Conservation (phyloP, 2,888 invertebrate species). For the Pyrrhosoma nymphula region DNA sequence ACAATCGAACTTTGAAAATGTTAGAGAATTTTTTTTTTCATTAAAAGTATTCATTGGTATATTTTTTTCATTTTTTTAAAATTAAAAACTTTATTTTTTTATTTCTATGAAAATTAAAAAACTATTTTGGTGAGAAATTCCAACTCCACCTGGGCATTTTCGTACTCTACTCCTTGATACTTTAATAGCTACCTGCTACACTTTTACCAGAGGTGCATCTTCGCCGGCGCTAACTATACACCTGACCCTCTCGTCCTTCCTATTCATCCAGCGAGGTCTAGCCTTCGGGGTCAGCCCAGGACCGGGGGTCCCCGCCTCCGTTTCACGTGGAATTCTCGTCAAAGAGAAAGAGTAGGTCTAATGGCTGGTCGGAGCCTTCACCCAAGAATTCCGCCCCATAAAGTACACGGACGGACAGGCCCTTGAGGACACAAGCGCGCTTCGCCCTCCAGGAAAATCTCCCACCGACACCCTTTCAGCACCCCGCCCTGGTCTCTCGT, state of each 20-base stretch:
- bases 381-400: constrained; percentile 44
- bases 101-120: too few species aligned
- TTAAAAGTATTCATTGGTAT: too few species aligned
- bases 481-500: not conserved
- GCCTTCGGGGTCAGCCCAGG: not conserved
- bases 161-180: not conserved
- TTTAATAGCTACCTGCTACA: not conserved
- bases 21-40: too few species aligned
- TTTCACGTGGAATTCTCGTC: constrained; percentile 28
- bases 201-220: not conserved
- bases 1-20: too few species aligned
- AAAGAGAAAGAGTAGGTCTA: not conserved
- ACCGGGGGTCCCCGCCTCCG: not conserved
- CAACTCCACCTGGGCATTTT: not conserved
- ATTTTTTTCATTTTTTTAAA: too few species aligned
- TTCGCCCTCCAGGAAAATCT: constrained; percentile 44
- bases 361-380: not conserved
- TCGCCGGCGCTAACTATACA: not conserved
- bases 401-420: constrained; percentile 33
- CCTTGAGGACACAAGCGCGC: not conserved
- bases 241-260: not conserved
- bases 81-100: too few species aligned
- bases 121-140: too few species aligned
- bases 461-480: constrained; percentile 41
- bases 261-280: not conserved